Percentiles rank a stretch among this genome's conserved stretches.
Evolutionary conservation across 2,888 invertebrate genomes (phyloP).

Genomic region (Tachystola acroxantha): DNA sequence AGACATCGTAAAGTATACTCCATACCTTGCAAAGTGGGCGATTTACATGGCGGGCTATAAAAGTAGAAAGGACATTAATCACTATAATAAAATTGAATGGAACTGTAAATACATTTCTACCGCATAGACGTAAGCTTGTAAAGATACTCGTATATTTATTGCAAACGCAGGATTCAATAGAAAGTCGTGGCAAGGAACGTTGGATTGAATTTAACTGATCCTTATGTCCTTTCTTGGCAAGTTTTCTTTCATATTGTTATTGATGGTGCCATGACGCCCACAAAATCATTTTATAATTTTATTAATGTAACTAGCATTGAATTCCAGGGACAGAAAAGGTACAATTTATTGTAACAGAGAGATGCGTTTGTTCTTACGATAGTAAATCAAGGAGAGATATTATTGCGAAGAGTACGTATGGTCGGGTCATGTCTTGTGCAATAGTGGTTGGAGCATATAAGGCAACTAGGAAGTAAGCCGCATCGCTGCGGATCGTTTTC

Average conservation of each 20-base stretch:
- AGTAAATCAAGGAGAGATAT: conserved; percentile 21
- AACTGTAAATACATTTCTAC: conserved; percentile 24
- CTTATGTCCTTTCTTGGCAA: conserved; percentile 13
- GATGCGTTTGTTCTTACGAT: conserved; percentile 18
- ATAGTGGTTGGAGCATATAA: conserved; percentile 53
- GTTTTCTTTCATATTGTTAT: conserved; percentile 19
- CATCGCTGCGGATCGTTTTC: conserved; percentile 49
- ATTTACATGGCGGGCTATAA: conserved; percentile 21
- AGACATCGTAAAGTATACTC: conserved; percentile 17
- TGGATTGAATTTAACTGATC: conserved; percentile 14
- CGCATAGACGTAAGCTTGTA: conserved; percentile 21
- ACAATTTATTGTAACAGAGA: conserved; percentile 20
- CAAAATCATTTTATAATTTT: conserved; percentile 24
- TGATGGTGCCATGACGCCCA: conserved; percentile 21
- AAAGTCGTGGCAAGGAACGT: conserved; percentile 12
- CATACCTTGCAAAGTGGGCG: conserved; percentile 20
- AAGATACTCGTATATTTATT: conserved; percentile 31
- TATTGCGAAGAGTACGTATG: conserved; percentile 22
- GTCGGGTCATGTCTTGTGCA: conserved; percentile 19
- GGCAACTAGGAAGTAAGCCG: conserved; percentile 57
- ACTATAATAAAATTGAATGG: conserved; percentile 29
- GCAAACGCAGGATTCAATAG: conserved; percentile 20
- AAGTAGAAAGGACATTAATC: conserved; percentile 23
- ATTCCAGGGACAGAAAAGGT: conserved; percentile 13
- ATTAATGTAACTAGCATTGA: conserved; percentile 12